Evolutionary conservation across 2,888 invertebrate species (phyloP).

Genomic region (Philonicus albiceps): DNA sequence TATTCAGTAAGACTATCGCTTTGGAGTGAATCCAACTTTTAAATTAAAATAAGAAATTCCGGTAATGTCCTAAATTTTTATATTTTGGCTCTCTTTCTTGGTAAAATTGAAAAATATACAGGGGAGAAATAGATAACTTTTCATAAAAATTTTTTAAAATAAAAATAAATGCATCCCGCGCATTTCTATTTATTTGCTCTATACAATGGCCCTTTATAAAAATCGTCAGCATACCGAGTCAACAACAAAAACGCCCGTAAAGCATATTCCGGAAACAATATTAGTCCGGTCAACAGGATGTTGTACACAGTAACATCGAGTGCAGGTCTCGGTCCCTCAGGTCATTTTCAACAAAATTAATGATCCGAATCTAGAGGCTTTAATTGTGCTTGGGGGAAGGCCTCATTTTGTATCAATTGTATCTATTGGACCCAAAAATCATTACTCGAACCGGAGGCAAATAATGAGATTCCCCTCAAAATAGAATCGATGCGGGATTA

Average conservation of each 20-base stretch:
- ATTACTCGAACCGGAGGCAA: not conserved
- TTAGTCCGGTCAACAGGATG: slow-evolving; percentile 10
- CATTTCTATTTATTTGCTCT: not conserved
- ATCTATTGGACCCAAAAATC: not conserved
- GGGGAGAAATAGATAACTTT: not conserved
- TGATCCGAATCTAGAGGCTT: not conserved
- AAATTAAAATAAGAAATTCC: not conserved
- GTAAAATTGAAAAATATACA: not conserved
- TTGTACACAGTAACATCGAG: not conserved
- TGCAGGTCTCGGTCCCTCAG: not conserved
- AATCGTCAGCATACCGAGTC: not conserved
- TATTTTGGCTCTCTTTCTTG: not conserved
- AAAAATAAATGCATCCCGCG: not conserved
- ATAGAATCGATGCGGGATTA: not conserved
- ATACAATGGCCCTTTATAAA: not conserved
- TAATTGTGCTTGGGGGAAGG: not conserved
- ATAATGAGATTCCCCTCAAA: not conserved
- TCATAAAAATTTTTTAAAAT: not conserved
- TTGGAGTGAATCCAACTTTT: not conserved
- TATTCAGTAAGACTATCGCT: not conserved
- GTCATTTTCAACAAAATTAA: slow-evolving; percentile 4
- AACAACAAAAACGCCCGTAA: not conserved
- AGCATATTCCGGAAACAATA: not conserved
- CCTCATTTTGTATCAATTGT: slow-evolving; percentile 1
- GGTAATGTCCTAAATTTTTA: not conserved